Conservation (phyloP, 2,888 invertebrate genomes). For the Augochlorella aurata region DNA sequence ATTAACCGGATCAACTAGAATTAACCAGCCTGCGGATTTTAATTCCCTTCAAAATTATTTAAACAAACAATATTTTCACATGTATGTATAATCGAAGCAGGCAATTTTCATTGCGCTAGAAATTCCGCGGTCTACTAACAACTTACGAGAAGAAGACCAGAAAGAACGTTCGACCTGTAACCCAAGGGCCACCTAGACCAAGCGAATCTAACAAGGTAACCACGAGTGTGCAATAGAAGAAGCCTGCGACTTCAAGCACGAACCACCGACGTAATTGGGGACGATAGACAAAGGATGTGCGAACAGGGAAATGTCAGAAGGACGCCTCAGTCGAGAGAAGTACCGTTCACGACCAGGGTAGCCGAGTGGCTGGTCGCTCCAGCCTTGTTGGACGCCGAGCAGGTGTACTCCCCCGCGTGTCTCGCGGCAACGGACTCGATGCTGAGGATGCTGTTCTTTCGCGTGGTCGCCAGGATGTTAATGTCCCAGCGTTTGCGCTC, state of each 20-base stretch:
- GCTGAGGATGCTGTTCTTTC: conserved; percentile 83
- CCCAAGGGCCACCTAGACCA: no score
- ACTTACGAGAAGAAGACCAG: no score
- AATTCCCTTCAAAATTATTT: no score
- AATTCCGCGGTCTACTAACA: no score
- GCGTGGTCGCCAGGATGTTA: conserved; percentile 81
- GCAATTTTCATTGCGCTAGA: no score
- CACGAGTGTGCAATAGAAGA: background rate
- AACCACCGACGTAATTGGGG: conserved; percentile 32
- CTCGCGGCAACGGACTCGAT: conserved; percentile 83
- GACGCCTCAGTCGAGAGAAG: conserved; percentile 42
- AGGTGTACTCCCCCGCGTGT: conserved; percentile 84
- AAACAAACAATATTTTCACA: no score
- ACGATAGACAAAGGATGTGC: conserved; percentile 17
- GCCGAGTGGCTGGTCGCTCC: conserved; percentile 83
- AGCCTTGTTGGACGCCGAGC: conserved; percentile 83
- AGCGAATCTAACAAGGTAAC: no score
- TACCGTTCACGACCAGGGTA: conserved; percentile 84
- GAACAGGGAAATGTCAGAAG: conserved; percentile 31
- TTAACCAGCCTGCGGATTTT: no score
- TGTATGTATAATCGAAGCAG: no score
- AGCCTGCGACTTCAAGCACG: conserved; percentile 9
- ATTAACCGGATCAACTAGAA: no score
- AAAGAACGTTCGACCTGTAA: no score
- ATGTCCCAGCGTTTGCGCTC: conserved; percentile 77